phyloP scores from a whole-genome alignment of 2,888 invertebrate genomes.

The Melieria crassipennis region DNA sequence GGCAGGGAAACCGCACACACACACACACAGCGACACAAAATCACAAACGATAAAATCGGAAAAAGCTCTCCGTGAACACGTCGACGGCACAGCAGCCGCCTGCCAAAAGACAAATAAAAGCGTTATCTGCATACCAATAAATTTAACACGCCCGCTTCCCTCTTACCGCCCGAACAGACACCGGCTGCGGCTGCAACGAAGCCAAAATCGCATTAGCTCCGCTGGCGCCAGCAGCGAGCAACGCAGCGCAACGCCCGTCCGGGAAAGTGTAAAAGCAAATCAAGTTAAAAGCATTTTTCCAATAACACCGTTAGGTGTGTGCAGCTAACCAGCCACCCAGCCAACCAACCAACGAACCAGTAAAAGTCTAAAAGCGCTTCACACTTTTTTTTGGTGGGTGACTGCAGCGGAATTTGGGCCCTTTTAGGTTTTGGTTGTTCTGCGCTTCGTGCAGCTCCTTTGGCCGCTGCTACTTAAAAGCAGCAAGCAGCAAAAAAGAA shows the following conservation, averaged over 20 bases:
- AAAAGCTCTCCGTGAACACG: neutral
- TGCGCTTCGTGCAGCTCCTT: too few species aligned
- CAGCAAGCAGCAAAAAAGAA: too few species aligned
- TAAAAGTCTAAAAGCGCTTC: slow-evolving; percentile 13
- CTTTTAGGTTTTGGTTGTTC: too few species aligned
- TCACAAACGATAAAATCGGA: neutral
- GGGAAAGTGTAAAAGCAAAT: slow-evolving; percentile 32
- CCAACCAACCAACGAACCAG: neutral
- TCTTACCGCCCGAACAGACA: slow-evolving; percentile 4
- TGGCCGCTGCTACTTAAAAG: too few species aligned
- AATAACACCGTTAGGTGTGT: slow-evolving; percentile 11
- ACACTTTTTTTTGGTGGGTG: neutral
- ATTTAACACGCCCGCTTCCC: slow-evolving; percentile 4
- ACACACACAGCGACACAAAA: neutral
- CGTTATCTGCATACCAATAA: slow-evolving; percentile 28
- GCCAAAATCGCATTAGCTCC: neutral
- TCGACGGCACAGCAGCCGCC: too few species aligned
- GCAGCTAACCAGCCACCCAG: too few species aligned
- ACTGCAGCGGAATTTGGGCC: too few species aligned
- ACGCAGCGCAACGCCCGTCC: neutral
- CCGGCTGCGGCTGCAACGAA: slow-evolving; percentile 11
- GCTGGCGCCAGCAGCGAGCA: slow-evolving; percentile 2
- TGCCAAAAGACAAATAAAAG: slow-evolving; percentile 7
- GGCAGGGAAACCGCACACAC: neutral
- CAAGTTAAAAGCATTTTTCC: slow-evolving; percentile 38